These are phyloP conservation scores for Chaetodon trifascialis DNA, from an alignment of 2,113 vertebrate species.

Conservation along the genomic window DNA sequence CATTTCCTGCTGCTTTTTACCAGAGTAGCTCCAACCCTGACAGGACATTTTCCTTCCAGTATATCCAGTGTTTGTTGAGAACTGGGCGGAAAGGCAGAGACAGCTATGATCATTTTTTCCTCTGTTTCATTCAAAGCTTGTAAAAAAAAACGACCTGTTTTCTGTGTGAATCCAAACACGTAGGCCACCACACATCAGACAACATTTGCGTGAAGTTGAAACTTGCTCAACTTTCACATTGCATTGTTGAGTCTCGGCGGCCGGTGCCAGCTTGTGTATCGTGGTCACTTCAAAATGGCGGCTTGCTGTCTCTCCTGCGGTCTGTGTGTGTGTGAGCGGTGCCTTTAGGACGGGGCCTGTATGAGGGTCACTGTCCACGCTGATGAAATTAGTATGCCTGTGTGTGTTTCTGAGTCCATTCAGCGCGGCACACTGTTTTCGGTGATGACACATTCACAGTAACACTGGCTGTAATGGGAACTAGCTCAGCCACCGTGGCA, in stretches of 20 bases:
- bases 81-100: background rate
- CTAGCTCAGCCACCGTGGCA: background rate
- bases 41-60: background rate
- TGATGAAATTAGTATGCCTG: slow-evolving; percentile 10
- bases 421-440: background rate
- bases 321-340: background rate
- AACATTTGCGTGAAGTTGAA: background rate
- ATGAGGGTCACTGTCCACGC: background rate
- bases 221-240: too few relatives aligned
- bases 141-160: background rate
- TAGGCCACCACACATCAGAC: background rate
- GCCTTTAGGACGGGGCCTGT: background rate
- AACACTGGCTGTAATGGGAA: background rate
- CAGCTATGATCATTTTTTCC: background rate
- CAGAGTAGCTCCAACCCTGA: background rate
- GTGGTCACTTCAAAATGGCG: background rate
- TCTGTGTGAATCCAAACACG: background rate
- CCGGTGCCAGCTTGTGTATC: too few relatives aligned
- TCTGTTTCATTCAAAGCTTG: background rate
- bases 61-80: background rate
- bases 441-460: background rate
- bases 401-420: slow-evolving; percentile 10
- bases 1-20: background rate
- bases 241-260: background rate
- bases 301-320: background rate